These are phyloP conservation scores for Dilophus febrilis DNA, from an alignment of 2,888 invertebrate species.

Conservation along the genomic window DNA sequence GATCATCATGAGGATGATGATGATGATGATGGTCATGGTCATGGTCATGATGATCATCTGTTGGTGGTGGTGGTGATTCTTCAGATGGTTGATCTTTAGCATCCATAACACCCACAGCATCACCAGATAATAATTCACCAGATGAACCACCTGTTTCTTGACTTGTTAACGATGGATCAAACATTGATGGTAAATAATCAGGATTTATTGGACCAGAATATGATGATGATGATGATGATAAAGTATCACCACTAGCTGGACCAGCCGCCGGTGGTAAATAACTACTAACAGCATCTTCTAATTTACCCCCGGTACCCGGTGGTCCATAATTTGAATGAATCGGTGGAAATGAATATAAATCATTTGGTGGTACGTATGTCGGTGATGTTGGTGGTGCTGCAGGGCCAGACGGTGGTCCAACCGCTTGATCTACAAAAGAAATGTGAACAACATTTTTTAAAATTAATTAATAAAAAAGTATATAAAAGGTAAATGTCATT, in stretches of 20 bases:
- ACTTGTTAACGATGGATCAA: too few relatives aligned
- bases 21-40: slow-evolving; percentile 6
- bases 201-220: slow-evolving; percentile 1
- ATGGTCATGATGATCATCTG: slow-evolving; percentile 3
- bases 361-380: neutral
- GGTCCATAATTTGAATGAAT: neutral
- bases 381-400: neutral
- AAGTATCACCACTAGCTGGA: neutral
- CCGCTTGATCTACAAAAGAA: too few relatives aligned
- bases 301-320: neutral
- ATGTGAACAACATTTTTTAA: too few relatives aligned
- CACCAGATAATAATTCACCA: neutral
- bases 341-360: slow-evolving; percentile 5
- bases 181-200: neutral
- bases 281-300: neutral
- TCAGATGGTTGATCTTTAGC: neutral
- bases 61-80: neutral
- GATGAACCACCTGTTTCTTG: too few relatives aligned
- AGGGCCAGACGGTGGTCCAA: neutral
- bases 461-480: too few relatives aligned
- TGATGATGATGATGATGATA: too few relatives aligned
- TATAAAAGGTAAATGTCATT: too few relatives aligned
- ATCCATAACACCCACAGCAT: slow-evolving; percentile 3
- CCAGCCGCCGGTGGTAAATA: slow-evolving; percentile 5
- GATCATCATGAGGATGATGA: slow-evolving; percentile 13